Conservation (phyloP, 2,888 invertebrate genomes). For the Drosophila maculinotata region DNA sequence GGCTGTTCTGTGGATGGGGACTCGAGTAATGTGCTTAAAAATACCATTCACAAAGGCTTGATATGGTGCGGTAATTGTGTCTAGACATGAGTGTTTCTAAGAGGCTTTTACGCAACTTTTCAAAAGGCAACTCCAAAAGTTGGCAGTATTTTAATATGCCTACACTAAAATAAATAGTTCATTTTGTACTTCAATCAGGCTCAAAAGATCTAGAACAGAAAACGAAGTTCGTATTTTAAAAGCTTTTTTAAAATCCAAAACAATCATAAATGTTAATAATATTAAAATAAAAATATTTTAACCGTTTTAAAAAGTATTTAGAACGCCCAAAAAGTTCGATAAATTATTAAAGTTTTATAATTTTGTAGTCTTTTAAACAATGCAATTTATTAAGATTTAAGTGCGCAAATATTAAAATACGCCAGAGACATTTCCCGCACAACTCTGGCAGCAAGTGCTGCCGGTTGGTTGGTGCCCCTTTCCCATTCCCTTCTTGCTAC, state of each 20-base stretch:
- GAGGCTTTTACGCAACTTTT: conserved; percentile 7
- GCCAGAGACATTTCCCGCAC: no score
- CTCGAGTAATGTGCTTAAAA: conserved; percentile 36
- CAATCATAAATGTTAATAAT: no score
- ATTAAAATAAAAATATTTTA: not conserved
- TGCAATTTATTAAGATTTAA: conserved; percentile 57
- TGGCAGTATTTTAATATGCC: not conserved
- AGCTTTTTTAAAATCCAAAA: no score
- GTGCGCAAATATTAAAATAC: conserved; percentile 45
- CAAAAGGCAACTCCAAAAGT: not conserved
- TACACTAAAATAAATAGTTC: no score
- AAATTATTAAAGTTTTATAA: not conserved
- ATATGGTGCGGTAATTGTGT: conserved; percentile 32
- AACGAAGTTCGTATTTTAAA: not conserved
- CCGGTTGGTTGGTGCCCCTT: no score
- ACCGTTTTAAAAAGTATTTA: no score
- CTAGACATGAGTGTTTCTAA: conserved; percentile 35
- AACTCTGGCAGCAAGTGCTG: no score
- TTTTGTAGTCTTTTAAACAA: not conserved
- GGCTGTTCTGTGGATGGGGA: conserved; percentile 3
- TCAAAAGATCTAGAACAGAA: no score
- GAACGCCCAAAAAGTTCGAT: no score
- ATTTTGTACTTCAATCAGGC: no score
- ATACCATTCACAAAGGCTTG: conserved; percentile 27
- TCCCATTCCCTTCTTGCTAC: not conserved